Conservation (phyloP, 2,797 vertebrate genomes). For the Microctenopoma lineatum region DNA sequence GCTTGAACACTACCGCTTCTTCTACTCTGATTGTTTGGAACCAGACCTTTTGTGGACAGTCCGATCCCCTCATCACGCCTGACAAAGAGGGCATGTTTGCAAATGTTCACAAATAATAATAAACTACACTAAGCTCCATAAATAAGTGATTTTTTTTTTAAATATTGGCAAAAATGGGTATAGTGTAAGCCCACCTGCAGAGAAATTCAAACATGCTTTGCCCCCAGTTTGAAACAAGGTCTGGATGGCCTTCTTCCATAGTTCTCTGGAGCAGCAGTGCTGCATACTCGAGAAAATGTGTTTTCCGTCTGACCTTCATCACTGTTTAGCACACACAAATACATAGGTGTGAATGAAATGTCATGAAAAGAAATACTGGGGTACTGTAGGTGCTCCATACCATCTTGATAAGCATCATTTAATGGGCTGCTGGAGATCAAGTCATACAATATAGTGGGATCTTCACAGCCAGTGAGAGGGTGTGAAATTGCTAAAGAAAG, state of each 20-base stretch:
- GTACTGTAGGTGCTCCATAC: slow-evolving; percentile 65
- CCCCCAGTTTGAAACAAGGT: slow-evolving; percentile 84
- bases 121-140: neutral
- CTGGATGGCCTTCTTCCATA: slow-evolving; percentile 85
- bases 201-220: slow-evolving; percentile 76
- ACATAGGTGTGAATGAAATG: slow-evolving; percentile 19
- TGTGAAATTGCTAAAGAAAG: slow-evolving; percentile 36
- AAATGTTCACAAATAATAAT: neutral
- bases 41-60: slow-evolving; percentile 12
- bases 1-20: neutral
- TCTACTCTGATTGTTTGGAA: slow-evolving; percentile 27
- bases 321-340: slow-evolving; percentile 78
- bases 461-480: slow-evolving; percentile 77
- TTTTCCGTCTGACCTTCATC: slow-evolving; percentile 85
- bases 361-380: neutral
- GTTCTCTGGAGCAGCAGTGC: slow-evolving; percentile 87
- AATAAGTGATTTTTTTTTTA: neutral
- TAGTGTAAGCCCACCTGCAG: slow-evolving; percentile 80
- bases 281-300: slow-evolving; percentile 90
- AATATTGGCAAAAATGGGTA: no score
- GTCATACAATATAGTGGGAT: slow-evolving; percentile 81
- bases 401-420: slow-evolving; percentile 77
- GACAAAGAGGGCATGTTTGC: slow-evolving; percentile 36
- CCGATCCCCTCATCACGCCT: slow-evolving; percentile 53
- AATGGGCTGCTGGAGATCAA: slow-evolving; percentile 82